phyloP scores from a whole-genome alignment of 2,797 vertebrate genomes.

The Alcedo quadribrachys region DNA sequence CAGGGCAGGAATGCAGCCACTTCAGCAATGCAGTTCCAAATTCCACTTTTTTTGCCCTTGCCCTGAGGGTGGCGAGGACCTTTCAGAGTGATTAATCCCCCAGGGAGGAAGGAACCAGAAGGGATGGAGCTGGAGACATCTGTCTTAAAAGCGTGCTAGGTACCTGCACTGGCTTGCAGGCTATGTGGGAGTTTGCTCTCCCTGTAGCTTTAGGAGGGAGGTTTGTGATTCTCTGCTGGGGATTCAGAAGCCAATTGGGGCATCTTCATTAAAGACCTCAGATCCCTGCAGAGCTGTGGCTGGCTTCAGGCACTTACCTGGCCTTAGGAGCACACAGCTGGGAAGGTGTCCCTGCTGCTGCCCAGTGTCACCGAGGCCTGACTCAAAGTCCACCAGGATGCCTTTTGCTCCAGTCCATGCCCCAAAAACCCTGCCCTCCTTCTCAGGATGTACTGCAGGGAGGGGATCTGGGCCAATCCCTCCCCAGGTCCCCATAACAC shows the following conservation, averaged over 20 bases:
- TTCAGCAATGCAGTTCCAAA: constrained; percentile 2
- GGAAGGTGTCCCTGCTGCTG: constrained; percentile 16
- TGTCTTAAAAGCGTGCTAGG: neutral
- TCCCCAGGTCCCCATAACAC: neutral
- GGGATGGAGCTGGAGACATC: neutral
- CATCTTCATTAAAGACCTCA: neutral
- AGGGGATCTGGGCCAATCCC: neutral
- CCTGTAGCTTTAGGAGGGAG: neutral
- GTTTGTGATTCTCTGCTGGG: neutral
- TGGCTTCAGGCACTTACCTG: constrained; percentile 38
- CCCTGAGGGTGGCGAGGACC: neutral
- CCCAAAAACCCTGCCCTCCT: neutral
- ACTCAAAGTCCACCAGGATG: neutral
- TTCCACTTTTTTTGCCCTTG: neutral
- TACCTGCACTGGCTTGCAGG: constrained; percentile 25
- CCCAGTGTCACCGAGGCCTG: neutral
- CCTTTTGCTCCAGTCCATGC: neutral
- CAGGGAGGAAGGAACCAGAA: constrained; percentile 5
- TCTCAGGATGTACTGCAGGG: accelerated
- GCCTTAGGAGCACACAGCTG: neutral
- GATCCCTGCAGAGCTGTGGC: neutral
- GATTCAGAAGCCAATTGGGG: accelerated
- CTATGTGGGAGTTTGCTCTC: neutral
- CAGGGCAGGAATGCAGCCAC: constrained; percentile 1
- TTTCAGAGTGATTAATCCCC: constrained; percentile 29